Conservation (phyloP, 2,113 vertebrate species). For the Terrapene triunguis region DNA sequence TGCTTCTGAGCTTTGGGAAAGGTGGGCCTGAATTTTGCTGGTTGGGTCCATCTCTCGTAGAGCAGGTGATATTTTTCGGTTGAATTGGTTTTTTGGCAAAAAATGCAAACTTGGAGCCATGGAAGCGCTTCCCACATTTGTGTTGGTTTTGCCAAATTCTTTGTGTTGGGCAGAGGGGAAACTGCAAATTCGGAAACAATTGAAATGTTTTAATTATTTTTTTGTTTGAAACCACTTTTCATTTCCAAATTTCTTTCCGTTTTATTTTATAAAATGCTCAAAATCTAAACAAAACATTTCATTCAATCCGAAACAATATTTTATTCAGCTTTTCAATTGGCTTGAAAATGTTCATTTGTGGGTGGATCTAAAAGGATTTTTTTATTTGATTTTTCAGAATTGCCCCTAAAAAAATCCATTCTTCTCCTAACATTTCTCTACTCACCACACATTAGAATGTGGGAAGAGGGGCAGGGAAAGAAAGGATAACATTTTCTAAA, state of each 20-base stretch:
- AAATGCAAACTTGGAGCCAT: not conserved
- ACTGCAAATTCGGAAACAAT: not conserved
- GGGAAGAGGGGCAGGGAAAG: not conserved
- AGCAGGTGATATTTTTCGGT: not conserved
- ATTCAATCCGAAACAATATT: not conserved
- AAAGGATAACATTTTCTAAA: not conserved
- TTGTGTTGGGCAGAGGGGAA: not conserved
- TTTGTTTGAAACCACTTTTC: not conserved
- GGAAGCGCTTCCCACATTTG: not conserved
- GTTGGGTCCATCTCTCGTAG: not conserved
- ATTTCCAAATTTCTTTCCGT: not conserved
- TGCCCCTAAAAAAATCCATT: not conserved
- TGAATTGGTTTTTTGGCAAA: not conserved
- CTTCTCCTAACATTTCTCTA: not conserved
- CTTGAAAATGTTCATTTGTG: not conserved
- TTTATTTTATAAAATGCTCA: not conserved
- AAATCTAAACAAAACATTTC: not conserved
- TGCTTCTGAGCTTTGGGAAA: not conserved
- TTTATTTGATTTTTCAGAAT: not conserved
- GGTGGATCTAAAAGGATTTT: not conserved
- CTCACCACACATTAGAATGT: not conserved
- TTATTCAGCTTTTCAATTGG: not conserved
- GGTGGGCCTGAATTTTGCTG: not conserved
- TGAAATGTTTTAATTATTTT: not conserved
- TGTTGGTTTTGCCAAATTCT: not conserved